A percentile compares a stretch with the other conserved stretches of the same genome.
phyloP scores from a whole-genome alignment of 2,888 invertebrate species.

The Myopa tessellatipennis region DNA sequence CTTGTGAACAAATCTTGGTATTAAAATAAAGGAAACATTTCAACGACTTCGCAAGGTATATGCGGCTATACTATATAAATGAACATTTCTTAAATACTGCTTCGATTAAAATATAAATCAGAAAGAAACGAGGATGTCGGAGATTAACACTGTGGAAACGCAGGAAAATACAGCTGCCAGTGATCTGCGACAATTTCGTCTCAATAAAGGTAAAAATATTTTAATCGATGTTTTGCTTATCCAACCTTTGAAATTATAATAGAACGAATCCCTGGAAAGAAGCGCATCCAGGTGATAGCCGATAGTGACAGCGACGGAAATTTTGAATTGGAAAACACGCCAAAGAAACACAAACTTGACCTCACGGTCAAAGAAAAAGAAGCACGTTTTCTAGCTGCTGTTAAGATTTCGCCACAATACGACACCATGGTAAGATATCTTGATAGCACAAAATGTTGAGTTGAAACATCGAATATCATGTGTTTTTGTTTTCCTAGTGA shows the following conservation, averaged over 20 bases:
- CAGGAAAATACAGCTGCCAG: slow-evolving; percentile 57
- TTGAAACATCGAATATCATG: not conserved
- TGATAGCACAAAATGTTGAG: not conserved
- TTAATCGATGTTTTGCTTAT: not conserved
- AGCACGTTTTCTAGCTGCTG: slow-evolving; percentile 63
- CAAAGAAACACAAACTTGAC: slow-evolving; percentile 61
- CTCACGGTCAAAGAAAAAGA: slow-evolving; percentile 65
- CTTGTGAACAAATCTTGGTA: no score
- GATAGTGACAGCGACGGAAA: slow-evolving; percentile 66
- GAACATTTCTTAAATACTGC: not conserved
- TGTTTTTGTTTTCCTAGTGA: not conserved
- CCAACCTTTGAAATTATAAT: not conserved
- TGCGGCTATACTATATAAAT: no score
- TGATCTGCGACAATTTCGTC: slow-evolving; percentile 64
- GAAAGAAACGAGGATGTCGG: slow-evolving; percentile 54
- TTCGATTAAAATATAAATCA: slow-evolving; percentile 6
- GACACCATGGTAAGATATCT: slow-evolving; percentile 64
- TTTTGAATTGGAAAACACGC: slow-evolving; percentile 52
- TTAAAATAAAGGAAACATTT: no score
- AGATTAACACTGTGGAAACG: slow-evolving; percentile 51
- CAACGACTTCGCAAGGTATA: no score
- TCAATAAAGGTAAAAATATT: slow-evolving; percentile 54
- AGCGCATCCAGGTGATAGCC: slow-evolving; percentile 64
- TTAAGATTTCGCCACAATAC: slow-evolving; percentile 63
- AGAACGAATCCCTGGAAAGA: slow-evolving; percentile 66